A percentile compares a stretch with the other conserved stretches of the same genome.
These are phyloP conservation scores for Burhinus oedicnemus DNA, from an alignment of 2,113 vertebrate species.

Conservation along the genomic window DNA sequence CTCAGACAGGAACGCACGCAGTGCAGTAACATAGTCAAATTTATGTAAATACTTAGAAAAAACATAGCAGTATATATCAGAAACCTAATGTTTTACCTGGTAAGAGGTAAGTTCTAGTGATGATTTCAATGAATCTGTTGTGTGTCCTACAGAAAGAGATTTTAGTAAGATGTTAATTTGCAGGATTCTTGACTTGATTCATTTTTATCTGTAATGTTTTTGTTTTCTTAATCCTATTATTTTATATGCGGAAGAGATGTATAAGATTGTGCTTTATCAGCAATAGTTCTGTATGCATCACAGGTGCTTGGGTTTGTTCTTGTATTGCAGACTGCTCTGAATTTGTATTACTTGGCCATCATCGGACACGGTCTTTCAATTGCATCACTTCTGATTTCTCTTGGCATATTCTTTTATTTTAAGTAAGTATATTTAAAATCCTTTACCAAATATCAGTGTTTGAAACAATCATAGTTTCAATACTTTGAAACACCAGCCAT, in stretches of 20 bases:
- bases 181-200: neutral
- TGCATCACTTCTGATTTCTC: conserved; percentile 89
- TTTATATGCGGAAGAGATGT: neutral
- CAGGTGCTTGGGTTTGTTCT: conserved; percentile 24
- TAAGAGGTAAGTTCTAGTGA: neutral
- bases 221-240: neutral
- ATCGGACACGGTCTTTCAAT: conserved; percentile 95
- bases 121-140: neutral
- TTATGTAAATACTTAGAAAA: neutral
- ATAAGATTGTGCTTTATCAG: neutral
- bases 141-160: neutral
- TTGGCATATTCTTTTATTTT: conserved; percentile 97
- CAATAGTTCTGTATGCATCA: neutral
- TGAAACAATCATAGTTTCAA: neutral
- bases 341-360: conserved; percentile 93
- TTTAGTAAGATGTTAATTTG: neutral
- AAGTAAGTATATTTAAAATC: conserved; percentile 85
- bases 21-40: neutral
- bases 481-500: neutral
- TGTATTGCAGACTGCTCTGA: conserved; percentile 89
- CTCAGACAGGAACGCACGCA: neutral
- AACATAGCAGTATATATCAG: neutral
- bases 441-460: neutral
- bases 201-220: neutral
- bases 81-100: neutral